Evolutionary conservation across 2,888 invertebrate genomes (phyloP), one percentile per base, ranked within the genome.

Genomic region (Agonum fuliginosum): DNA sequence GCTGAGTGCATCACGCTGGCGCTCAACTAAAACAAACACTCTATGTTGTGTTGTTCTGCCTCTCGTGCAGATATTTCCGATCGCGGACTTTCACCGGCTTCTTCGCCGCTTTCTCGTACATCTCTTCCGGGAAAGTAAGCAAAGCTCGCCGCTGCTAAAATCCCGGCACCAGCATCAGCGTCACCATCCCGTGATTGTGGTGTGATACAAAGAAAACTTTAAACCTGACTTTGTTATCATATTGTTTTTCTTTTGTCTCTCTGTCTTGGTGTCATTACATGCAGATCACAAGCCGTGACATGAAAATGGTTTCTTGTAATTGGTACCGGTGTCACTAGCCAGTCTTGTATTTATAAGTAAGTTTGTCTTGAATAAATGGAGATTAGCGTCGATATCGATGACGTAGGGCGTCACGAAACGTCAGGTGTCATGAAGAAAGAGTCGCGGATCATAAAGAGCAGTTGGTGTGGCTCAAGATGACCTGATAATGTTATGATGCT

Each of bases 61-160:
- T 54, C 12, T 27, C 24, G 46, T 34, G 37, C 75, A 76, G 37
- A 34, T 34, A 76, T 48, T 46, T 65, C 65, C 19, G 67, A 75
- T 70, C 37, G 71, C 65, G 79, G 78, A 82, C 83, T 83, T 83
- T 82, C 82, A 81, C 81, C 79, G 78, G 17, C 30, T 76, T 80
- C 81, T 81, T 81, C 80, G 80, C 80, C 80, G 81, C 82, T 82
- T 83, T 83, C 83, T 81, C 82, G 75, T 78, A 62, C 78, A 67
- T 79, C 62, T 79, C 81, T 82, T 82, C 82, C 82, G 82, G 81
- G 82, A 82, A 82, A 82, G 82, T 82, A 78, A 74, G 74, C 46
- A 51, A 34, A 43, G 22, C 27, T 41, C 43, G 27, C 24, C 17
- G n/a, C 27, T 46, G 24, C 58, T 37, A 20, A 43, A 8, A 62